Evolutionary conservation across 64 coral and sea anemone genomes (phyloP).

Genomic region (Cladopsammia gracilis): DNA sequence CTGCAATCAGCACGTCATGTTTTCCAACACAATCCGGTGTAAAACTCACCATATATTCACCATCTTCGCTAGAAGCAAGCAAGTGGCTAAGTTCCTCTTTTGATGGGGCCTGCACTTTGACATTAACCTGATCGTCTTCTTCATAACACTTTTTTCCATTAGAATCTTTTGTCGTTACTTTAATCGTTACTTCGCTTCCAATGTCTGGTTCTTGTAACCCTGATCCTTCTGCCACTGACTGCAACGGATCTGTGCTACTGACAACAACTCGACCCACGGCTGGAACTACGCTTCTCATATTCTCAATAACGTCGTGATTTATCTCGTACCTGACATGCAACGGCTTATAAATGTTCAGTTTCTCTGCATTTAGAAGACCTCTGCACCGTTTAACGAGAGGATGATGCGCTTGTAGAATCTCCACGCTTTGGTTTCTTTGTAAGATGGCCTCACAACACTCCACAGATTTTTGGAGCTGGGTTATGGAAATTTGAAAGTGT

Average conservation of each 20-base stretch:
- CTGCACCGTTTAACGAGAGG: not conserved
- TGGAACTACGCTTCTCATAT: not conserved
- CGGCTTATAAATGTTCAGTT: conserved; percentile 11
- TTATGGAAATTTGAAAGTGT: conserved; percentile 1
- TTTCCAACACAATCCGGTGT: not conserved
- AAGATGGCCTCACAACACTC: conserved; percentile 29
- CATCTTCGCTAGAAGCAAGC: not conserved
- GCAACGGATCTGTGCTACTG: conserved; percentile 20
- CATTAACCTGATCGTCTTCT: not conserved
- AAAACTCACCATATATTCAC: not conserved
- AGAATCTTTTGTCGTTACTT: conserved; percentile 14
- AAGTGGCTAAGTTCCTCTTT: not conserved
- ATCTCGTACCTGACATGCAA: not conserved
- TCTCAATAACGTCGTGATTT: not conserved
- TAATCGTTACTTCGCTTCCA: not conserved
- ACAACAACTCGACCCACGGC: not conserved
- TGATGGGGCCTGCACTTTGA: not conserved
- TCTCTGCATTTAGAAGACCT: conserved; percentile 14
- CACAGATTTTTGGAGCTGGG: conserved; percentile 21
- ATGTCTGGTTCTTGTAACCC: not conserved
- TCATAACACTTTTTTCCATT: conserved; percentile 8
- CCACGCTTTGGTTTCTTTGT: conserved; percentile 21
- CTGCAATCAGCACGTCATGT: not conserved
- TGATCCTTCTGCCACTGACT: not conserved
- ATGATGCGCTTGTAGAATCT: conserved; percentile 22